Base-by-base conservation (phyloP, 2,888 invertebrate genomes). In the Amphipyra tragopoginis region DNA sequence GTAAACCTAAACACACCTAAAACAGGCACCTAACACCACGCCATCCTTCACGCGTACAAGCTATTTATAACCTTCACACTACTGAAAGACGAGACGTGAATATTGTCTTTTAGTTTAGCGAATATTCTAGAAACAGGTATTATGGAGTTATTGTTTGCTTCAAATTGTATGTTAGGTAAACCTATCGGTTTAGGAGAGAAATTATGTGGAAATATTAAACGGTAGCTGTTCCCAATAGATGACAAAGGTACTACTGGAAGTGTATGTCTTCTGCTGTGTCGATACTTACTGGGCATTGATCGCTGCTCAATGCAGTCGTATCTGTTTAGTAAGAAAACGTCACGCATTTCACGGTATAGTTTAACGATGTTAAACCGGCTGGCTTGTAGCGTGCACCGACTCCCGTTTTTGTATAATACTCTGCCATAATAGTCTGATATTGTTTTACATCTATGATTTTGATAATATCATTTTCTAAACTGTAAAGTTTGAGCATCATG, bases 221-320 rank as follows among this genome's bases (percentile, higher is more conserved):
- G n/a, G n/a, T n/a, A n/a, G n/a, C n/a, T n/a, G n/a, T n/a, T n/a
- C n/a, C n/a, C n/a, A n/a, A n/a, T n/a, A n/a, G n/a, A n/a, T n/a
- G n/a, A n/a, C n/a, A n/a, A n/a, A n/a, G n/a, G n/a, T n/a, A n/a
- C n/a, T n/a, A n/a, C n/a, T n/a, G 84, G 82, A 84, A 74, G 81
- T 73, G 81, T 79, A 79, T 73, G 76, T 73, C 79, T 72, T 74
- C 79, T 79, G 76, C 68, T 64, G 80, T 83, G 84, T 79, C 82
- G 79, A 73, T 78, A 86, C 86, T 88, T 88, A 86, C 86, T 86
- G 73, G 71, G 72, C 88, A 90, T 90, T 67, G 88, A 86, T 88
- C 86, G 84, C 73, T 85, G 82, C 80, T 77, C 49, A 67, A 64
- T 57, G 76, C 77, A 77, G 80, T 82, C 74, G 82, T 49, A 85